Evolutionary conservation across 2,797 vertebrate genomes (phyloP).

Genomic region (Ciconia nigra): DNA sequence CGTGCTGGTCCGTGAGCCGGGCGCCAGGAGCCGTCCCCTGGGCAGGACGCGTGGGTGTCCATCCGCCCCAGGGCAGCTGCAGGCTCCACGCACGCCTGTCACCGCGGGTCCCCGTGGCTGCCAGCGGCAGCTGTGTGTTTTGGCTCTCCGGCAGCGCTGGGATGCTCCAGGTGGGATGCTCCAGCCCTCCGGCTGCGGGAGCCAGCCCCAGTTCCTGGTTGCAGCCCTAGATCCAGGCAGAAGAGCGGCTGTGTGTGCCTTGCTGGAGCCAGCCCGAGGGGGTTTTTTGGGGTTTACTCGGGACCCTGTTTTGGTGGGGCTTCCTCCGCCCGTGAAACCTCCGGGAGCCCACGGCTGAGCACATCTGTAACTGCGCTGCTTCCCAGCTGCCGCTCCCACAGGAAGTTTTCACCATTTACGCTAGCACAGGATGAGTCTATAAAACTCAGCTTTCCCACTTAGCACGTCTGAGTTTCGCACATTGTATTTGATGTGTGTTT

Average conservation of each 20-base stretch:
- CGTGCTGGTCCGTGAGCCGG: accelerated
- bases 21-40: not conserved
- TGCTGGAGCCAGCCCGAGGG: not conserved
- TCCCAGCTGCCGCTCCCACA: not conserved
- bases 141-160: not conserved
- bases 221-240: not conserved
- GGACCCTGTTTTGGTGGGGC: not conserved
- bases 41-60: accelerated
- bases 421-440: not conserved
- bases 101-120: not conserved
- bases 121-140: not conserved
- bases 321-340: not conserved
- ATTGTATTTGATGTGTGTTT: conserved; percentile 67
- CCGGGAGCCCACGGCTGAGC: not conserved
- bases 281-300: not conserved
- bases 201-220: not conserved
- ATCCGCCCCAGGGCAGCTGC: not conserved
- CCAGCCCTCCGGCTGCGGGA: not conserved
- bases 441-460: conserved; percentile 31
- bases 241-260: not conserved
- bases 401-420: not conserved
- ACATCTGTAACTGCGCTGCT: not conserved
- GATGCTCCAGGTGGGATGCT: not conserved
- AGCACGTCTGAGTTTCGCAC: conserved; percentile 45
- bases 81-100: accelerated